A percentile compares a stretch with the other conserved stretches of the same genome.
Evolutionary conservation across 1,140 invertebrate species (phyloP).

Genomic region (Triops longicaudatus): DNA sequence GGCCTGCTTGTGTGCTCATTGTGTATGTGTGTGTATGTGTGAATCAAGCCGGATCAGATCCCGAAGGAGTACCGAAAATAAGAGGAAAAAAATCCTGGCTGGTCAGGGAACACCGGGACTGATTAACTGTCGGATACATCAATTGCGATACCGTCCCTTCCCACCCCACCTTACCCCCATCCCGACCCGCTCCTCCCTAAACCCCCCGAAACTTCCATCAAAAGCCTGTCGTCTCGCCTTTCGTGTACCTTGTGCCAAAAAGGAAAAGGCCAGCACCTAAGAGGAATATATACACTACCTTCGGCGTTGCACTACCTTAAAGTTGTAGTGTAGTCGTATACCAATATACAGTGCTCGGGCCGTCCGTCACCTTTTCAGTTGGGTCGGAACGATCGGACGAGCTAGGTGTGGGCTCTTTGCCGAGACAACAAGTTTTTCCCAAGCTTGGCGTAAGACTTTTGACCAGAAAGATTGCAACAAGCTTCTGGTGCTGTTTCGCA

Average conservation of each 20-base stretch:
- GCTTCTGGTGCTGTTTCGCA: too few relatives aligned
- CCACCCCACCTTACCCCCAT: neutral
- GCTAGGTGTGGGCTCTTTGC: neutral
- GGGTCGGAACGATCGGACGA: neutral
- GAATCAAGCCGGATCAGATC: neutral
- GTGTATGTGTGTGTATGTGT: too few relatives aligned
- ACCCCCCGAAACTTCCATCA: too few relatives aligned
- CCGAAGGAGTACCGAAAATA: neutral
- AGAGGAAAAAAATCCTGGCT: neutral
- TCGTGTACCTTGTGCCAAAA: conserved; percentile 6
- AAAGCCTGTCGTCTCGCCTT: neutral
- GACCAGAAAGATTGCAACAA: too few relatives aligned
- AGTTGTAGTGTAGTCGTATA: too few relatives aligned
- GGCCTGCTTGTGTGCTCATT: too few relatives aligned
- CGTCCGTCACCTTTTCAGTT: neutral
- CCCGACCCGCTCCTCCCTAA: too few relatives aligned
- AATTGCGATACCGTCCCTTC: neutral
- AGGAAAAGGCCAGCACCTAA: neutral
- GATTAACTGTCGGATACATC: neutral
- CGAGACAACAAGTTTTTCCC: too few relatives aligned
- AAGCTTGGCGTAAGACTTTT: too few relatives aligned
- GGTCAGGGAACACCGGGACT: neutral
- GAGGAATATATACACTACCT: neutral
- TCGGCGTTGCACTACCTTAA: neutral
- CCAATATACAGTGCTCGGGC: neutral